These are phyloP conservation scores for Boleophthalmus pectinirostris DNA, from an alignment of 2,113 vertebrate species.

Conservation along the genomic window DNA sequence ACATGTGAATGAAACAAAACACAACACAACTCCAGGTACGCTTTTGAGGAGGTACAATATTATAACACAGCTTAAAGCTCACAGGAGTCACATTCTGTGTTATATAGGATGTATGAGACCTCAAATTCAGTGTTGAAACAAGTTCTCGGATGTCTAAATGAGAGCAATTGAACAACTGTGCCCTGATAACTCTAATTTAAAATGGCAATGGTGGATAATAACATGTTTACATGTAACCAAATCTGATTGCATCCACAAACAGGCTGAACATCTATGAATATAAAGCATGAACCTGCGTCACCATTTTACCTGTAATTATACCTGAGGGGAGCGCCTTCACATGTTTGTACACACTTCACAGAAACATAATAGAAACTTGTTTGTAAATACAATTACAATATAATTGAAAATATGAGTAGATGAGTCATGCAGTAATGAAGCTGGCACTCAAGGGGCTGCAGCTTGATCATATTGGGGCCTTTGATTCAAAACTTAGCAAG, in stretches of 20 bases:
- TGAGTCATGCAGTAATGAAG: constrained; percentile 49
- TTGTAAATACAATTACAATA: constrained; percentile 1
- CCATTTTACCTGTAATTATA: constrained; percentile 28
- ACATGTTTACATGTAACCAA: background rate
- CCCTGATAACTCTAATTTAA: background rate
- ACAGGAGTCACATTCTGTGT: too few species aligned
- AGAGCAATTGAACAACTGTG: too few species aligned
- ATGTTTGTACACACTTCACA: background rate
- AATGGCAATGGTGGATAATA: background rate
- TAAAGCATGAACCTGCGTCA: constrained; percentile 11
- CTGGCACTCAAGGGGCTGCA: constrained; percentile 15
- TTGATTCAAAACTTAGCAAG: background rate
- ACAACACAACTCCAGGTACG: too few species aligned
- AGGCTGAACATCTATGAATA: background rate
- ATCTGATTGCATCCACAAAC: background rate
- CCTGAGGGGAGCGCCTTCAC: constrained; percentile 8
- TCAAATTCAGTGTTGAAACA: too few species aligned
- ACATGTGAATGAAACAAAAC: too few species aligned
- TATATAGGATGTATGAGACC: too few species aligned
- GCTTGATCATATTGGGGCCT: background rate
- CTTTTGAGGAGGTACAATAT: too few species aligned
- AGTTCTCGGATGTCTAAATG: too few species aligned
- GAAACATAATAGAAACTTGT: constrained; percentile 10
- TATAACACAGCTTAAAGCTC: too few species aligned
- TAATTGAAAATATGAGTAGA: background rate